Conservation (phyloP, 2,888 invertebrate species). For the Glyphotaelius pellucidus region DNA sequence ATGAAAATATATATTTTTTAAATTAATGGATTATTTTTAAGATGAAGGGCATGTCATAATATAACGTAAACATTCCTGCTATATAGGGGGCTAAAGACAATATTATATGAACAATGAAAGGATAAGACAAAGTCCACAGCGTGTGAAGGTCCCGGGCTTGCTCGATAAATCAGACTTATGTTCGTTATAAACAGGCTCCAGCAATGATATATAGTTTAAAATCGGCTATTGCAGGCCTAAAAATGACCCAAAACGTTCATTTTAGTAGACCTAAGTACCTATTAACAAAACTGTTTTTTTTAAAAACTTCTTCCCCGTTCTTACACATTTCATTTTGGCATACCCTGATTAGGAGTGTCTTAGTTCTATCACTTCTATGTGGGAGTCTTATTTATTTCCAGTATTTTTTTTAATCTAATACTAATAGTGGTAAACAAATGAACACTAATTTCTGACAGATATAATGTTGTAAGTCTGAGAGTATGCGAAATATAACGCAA, state of each 20-base stretch:
- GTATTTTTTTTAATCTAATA: too few species aligned
- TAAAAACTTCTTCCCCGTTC: too few species aligned
- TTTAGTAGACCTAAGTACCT: neutral
- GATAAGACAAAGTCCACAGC: constrained; percentile 16
- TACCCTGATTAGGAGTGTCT: too few species aligned
- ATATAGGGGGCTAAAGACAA: neutral
- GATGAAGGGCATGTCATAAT: neutral
- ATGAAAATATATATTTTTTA: neutral
- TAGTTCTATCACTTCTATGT: too few species aligned
- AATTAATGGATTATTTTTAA: neutral
- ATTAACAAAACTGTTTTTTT: too few species aligned
- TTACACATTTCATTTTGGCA: too few species aligned
- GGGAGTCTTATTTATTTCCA: too few species aligned
- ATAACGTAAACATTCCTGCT: neutral
- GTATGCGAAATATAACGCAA: too few species aligned
- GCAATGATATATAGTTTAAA: neutral
- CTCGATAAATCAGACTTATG: constrained; percentile 38
- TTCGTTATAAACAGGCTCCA: neutral
- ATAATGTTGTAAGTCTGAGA: too few species aligned
- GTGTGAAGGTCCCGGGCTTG: constrained; percentile 28
- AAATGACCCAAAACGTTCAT: neutral
- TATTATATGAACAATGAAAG: neutral
- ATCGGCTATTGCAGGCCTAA: neutral
- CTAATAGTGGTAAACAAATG: too few species aligned
- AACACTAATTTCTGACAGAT: too few species aligned